Conservation (phyloP, 2,797 vertebrate species). For the Pseudopleuronectes americanus region DNA sequence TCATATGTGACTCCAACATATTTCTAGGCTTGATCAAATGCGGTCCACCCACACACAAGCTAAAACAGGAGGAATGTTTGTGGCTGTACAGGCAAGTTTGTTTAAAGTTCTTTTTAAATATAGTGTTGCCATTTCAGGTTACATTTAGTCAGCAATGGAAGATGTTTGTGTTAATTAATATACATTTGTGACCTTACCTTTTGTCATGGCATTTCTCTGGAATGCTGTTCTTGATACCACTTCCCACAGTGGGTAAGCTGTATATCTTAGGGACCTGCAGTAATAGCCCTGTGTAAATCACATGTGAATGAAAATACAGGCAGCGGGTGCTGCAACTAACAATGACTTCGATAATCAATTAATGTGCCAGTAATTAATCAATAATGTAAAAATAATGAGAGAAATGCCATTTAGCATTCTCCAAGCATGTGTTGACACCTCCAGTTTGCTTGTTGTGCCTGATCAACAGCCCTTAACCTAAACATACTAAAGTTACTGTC, state of each 20-base stretch:
- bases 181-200: background rate
- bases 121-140: background rate
- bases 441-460: background rate
- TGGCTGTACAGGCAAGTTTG: background rate
- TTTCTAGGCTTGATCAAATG: slow-evolving; percentile 43
- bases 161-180: background rate
- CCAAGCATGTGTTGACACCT: background rate
- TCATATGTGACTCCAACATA: slow-evolving; percentile 30
- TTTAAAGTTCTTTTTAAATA: background rate
- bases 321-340: background rate
- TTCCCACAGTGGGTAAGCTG: slow-evolving; percentile 5
- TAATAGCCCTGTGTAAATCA: slow-evolving; percentile 22
- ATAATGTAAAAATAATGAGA: too few species aligned
- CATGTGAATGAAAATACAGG: background rate
- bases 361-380: background rate
- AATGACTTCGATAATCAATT: background rate
- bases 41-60: slow-evolving; percentile 24
- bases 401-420: too few species aligned
- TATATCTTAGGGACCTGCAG: slow-evolving; percentile 19
- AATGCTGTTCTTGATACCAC: background rate
- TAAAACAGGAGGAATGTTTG: slow-evolving; percentile 3
- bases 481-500: background rate
- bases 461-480: too few species aligned
- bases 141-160: background rate
- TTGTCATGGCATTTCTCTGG: slow-evolving; percentile 4